Evolutionary conservation across 2,797 vertebrate genomes (phyloP).

Genomic region (Saxicola maurus): DNA sequence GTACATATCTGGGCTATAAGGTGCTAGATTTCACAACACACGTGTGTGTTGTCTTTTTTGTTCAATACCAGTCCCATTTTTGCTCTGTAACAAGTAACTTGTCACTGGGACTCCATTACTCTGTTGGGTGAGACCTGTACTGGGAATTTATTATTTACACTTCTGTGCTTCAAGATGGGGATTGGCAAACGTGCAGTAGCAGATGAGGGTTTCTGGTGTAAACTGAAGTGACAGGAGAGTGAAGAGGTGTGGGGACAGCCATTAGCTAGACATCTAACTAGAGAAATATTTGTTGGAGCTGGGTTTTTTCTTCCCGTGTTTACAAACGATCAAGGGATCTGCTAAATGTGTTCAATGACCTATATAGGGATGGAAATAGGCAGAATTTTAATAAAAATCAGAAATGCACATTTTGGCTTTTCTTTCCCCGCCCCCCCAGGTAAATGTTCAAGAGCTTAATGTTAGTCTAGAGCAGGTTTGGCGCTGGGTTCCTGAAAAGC

Average conservation of each 20-base stretch:
- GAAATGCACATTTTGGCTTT: neutral
- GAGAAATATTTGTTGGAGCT: neutral
- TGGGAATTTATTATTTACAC: neutral
- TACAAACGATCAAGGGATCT: neutral
- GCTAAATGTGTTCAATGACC: neutral
- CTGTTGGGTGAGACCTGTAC: neutral
- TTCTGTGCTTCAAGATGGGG: neutral
- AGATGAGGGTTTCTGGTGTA: neutral
- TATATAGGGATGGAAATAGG: neutral
- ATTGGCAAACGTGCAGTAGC: neutral
- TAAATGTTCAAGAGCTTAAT: neutral
- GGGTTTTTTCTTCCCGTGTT: neutral
- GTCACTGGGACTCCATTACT: neutral
- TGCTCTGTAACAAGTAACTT: neutral
- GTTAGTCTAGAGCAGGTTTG: neutral
- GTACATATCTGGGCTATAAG: accelerated
- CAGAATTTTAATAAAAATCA: neutral
- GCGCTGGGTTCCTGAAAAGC: neutral
- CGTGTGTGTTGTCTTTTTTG: accelerated
- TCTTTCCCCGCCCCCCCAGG: neutral
- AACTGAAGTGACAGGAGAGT: neutral
- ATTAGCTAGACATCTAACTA: neutral
- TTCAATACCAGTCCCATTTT: neutral
- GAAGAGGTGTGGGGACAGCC: neutral
- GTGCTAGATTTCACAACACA: accelerated